These are phyloP conservation scores for Catalaphyllia jardinei DNA, from an alignment of 64 coral and sea anemone species.

Conservation along the genomic window DNA sequence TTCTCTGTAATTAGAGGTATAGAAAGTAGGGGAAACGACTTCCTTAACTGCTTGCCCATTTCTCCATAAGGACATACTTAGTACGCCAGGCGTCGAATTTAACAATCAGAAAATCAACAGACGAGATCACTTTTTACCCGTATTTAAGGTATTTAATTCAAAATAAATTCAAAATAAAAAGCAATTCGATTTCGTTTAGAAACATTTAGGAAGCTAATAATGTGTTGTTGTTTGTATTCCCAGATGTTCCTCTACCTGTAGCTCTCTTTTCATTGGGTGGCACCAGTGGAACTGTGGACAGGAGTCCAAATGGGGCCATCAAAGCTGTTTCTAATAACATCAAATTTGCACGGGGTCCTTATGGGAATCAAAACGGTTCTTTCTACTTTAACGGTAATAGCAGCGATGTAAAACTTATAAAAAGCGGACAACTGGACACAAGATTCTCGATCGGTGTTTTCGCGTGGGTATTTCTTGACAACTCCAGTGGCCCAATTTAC, in stretches of 20 bases:
- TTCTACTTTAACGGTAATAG: conserved; percentile 16
- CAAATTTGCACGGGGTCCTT: neutral
- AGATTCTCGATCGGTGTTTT: conserved; percentile 5
- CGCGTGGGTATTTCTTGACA: neutral
- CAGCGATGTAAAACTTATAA: conserved; percentile 5
- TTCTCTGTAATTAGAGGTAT: no score
- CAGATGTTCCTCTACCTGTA: conserved; percentile 8
- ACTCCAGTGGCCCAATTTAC: conserved; percentile 1
- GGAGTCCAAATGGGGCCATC: neutral
- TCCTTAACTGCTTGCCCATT: no score
- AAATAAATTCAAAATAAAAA: no score
- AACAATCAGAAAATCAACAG: no score
- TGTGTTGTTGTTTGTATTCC: neutral
- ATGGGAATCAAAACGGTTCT: neutral
- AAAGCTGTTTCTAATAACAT: neutral
- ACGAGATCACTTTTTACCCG: no score
- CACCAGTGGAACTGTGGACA: neutral
- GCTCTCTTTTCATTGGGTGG: neutral
- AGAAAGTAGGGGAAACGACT: no score
- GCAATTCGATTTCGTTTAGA: no score
- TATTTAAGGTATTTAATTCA: no score
- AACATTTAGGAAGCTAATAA: neutral
- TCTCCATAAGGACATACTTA: no score
- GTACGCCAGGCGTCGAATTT: neutral
- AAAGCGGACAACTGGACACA: conserved; percentile 8